Evolutionary conservation across 2,888 invertebrate species (phyloP), one percentile per base, ranked within the genome.

Genomic region (Drosophila fulvimacula): DNA sequence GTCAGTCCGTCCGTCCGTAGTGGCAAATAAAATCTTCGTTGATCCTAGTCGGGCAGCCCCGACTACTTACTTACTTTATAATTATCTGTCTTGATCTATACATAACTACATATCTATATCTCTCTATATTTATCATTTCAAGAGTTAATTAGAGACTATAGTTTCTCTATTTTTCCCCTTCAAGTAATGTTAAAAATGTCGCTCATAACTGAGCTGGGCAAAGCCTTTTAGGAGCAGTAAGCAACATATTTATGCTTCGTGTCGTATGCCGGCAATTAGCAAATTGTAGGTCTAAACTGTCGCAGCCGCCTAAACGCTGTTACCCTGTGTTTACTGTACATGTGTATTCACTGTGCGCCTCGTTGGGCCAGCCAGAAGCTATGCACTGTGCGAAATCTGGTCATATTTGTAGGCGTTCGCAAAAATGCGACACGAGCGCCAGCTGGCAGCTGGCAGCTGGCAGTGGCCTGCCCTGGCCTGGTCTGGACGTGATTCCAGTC

Each of bases 391-490:
- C 39, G 36, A 69, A 57, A 57, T 53, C 52, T 49, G 21, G 64
- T 36, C 81, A 83, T 81, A 83, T 58, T 86, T 79, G 73, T 70
- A 81, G 76, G 81, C 79, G 81, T 67, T 59, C 39, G 67, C 63
- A 87, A 73, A 75, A 75, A 83, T 78, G 82, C 69, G 61, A 30
- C 52, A 55, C 44, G 57, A 53, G 62, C 62, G 38, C 32, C 49
- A 42, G 21, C 21, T 34, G 36, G 62, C 49, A 39, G 34, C 57
- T 48, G 49, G 32, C 55, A 19, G 17, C 59, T 6, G 7, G 17
- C 59, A 6, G 7, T 48, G 48, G 36, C 51, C 17, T 13, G n/a
- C n/a, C n/a, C n/a, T 53, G 49, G n/a, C 21, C 17, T 38, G 15
- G 46, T 39, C 62, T 61, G 51, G 39, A 49, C 48, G 46, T 59